Evolutionary conservation across 1,140 invertebrate genomes (phyloP).

Genomic region (Meloidogyne hapla): DNA sequence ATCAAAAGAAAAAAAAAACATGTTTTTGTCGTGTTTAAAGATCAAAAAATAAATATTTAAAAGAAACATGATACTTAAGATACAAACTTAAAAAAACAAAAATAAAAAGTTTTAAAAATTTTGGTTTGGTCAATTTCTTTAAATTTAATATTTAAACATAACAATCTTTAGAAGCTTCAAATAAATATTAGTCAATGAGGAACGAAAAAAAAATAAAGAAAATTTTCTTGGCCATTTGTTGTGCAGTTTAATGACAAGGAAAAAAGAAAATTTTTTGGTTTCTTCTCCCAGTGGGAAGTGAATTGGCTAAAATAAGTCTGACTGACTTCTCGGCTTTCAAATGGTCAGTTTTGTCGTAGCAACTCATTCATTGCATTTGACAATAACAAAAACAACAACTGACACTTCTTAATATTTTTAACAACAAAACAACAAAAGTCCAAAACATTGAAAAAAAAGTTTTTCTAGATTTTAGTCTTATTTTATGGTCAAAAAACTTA

Average conservation of each 20-base stretch:
- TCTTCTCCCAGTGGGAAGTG: not conserved
- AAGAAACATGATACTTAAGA: no score
- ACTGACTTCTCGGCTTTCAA: not conserved
- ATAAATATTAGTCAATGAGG: not conserved
- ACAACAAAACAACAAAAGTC: not conserved
- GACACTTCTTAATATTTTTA: not conserved
- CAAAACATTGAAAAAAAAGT: not conserved
- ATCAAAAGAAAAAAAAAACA: no score
- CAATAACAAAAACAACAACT: not conserved
- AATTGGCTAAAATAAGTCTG: not conserved
- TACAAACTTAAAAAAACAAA: no score
- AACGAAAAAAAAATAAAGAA: not conserved
- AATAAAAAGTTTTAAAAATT: no score
- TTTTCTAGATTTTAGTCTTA: not conserved
- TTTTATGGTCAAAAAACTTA: not conserved
- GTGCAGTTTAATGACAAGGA: not conserved
- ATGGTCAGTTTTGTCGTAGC: not conserved
- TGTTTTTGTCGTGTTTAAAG: no score
- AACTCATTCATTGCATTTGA: not conserved
- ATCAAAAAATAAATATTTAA: no score
- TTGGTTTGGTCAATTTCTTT: not conserved
- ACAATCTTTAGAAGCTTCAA: not conserved
- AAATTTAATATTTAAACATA: not conserved
- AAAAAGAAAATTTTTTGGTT: not conserved
- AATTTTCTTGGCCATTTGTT: not conserved